phyloP scores from a whole-genome alignment of 2,888 invertebrate species.

The Scaptomyza caliginosa region DNA sequence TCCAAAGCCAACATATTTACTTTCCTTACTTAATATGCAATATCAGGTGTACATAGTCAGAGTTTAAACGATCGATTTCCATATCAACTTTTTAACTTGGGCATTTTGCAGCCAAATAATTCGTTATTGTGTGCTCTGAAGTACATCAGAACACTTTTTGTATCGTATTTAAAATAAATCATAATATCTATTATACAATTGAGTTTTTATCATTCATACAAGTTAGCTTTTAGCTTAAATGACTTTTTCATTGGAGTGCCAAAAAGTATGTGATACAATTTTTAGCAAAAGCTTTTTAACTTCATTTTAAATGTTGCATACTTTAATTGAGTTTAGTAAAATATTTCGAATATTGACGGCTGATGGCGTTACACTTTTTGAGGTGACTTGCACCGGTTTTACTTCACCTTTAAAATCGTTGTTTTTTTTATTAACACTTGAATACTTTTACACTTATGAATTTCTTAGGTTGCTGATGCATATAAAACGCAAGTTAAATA shows the following conservation, averaged over 20 bases:
- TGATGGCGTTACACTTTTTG: slow-evolving; percentile 1
- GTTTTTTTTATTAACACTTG: too few relatives aligned
- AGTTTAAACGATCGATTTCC: slow-evolving; percentile 24
- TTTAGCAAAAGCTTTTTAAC: fast-evolving
- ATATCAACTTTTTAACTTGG: slow-evolving; percentile 22
- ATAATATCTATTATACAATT: neutral
- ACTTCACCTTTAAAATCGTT: too few relatives aligned
- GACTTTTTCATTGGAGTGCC: too few relatives aligned
- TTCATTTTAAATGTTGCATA: neutral
- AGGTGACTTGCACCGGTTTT: too few relatives aligned
- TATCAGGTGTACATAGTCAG: slow-evolving; percentile 73
- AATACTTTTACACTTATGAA: too few relatives aligned
- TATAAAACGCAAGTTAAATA: too few relatives aligned
- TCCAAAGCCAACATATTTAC: slow-evolving; percentile 55
- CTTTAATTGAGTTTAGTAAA: neutral
- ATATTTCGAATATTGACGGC: neutral
- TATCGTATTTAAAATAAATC: slow-evolving; percentile 26
- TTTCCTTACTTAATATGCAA: slow-evolving; percentile 67
- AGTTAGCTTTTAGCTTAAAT: neutral
- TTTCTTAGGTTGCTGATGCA: too few relatives aligned
- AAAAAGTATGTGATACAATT: slow-evolving; percentile 1
- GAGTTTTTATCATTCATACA: neutral
- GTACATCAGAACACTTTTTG: neutral
- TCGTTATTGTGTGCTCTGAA: slow-evolving; percentile 16
- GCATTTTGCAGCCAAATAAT: slow-evolving; percentile 7